Evolutionary conservation across 92 coral and sea anemone species (phyloP).

Genomic region (Heliopora coerulea): DNA sequence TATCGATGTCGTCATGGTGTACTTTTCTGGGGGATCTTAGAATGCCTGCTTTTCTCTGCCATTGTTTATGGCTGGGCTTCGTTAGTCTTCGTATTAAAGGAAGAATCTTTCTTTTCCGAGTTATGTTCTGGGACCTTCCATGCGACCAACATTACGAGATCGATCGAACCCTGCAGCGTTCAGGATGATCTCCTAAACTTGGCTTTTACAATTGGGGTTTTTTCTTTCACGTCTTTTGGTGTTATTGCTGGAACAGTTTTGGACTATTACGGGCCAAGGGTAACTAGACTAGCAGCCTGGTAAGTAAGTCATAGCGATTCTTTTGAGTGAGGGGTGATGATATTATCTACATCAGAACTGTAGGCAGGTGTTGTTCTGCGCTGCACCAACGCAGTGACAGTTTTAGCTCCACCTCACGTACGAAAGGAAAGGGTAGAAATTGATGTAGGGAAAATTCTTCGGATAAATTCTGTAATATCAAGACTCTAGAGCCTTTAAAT

Average conservation of each 20-base stretch:
- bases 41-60: constrained; percentile 6
- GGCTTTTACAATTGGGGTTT: neutral
- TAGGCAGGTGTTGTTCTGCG: too few species aligned
- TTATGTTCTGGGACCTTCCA: neutral
- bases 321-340: too few species aligned
- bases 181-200: neutral
- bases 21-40: constrained; percentile 2
- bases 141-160: neutral
- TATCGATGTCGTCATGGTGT: constrained; percentile 7
- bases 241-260: neutral
- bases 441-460: too few species aligned
- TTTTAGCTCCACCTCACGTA: too few species aligned
- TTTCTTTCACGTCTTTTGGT: neutral
- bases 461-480: too few species aligned
- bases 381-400: too few species aligned
- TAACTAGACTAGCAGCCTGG: too few species aligned
- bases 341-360: too few species aligned
- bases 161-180: neutral
- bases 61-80: constrained; percentile 24
- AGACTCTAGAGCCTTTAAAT: too few species aligned
- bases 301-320: too few species aligned
- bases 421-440: too few species aligned
- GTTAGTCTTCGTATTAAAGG: constrained; percentile 1
- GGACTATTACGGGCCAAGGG: neutral
- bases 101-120: constrained; percentile 2